Conservation (phyloP, 2,113 vertebrate genomes). For the Phaetusa simplex region DNA sequence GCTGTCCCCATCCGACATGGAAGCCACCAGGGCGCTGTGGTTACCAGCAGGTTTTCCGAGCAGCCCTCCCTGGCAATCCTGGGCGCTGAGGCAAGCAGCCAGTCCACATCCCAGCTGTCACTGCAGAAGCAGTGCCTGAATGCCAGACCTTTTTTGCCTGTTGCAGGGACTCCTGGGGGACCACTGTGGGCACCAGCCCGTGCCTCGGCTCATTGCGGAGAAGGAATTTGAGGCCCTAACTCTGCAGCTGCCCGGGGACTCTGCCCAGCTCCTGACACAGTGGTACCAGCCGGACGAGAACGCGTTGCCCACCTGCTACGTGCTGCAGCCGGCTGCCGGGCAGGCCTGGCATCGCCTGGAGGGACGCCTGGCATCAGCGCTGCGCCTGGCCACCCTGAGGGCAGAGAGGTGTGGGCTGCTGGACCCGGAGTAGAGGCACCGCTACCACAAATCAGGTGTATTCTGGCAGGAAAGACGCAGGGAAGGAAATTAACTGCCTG, state of each 20-base stretch:
- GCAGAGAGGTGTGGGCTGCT: slow-evolving; percentile 73
- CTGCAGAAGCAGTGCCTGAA: background rate
- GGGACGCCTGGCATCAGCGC: slow-evolving; percentile 57
- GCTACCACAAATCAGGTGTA: slow-evolving; percentile 78
- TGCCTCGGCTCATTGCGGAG: slow-evolving; percentile 72
- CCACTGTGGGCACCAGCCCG: slow-evolving; percentile 73
- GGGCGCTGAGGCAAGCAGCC: background rate
- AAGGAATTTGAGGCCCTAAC: slow-evolving; percentile 76
- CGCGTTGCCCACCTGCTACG: slow-evolving; percentile 70
- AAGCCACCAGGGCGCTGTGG: background rate
- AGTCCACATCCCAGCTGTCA: background rate
- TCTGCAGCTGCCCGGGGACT: slow-evolving; percentile 68
- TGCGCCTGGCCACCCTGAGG: slow-evolving; percentile 65
- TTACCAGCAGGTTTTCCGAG: background rate
- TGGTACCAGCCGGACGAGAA: slow-evolving; percentile 80
- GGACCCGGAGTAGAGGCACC: slow-evolving; percentile 66
- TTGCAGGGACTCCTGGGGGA: slow-evolving; percentile 81
- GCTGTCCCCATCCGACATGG: background rate
- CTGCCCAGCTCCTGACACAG: slow-evolving; percentile 66
- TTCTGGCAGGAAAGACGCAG: background rate
- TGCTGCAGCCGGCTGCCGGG: slow-evolving; percentile 71
- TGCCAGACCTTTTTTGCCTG: background rate
- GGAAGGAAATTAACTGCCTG: background rate
- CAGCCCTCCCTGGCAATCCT: background rate
- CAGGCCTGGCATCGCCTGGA: slow-evolving; percentile 64